phyloP scores from a whole-genome alignment of 2,797 vertebrate genomes.

The Sitta carolinensis region DNA sequence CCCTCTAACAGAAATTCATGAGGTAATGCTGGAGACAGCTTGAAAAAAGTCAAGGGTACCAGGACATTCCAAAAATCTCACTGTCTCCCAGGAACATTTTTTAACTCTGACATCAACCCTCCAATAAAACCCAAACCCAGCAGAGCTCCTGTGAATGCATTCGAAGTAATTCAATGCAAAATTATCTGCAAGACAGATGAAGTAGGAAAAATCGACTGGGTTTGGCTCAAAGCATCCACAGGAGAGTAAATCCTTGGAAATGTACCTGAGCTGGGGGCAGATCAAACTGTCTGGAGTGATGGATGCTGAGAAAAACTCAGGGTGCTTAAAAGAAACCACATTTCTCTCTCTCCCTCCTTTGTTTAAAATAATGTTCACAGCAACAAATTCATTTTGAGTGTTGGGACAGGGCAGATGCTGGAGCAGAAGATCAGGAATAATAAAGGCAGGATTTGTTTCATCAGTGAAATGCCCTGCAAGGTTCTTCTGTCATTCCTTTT shows the following conservation, averaged over 20 bases:
- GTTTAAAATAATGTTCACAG: not conserved
- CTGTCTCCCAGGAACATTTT: conserved; percentile 67
- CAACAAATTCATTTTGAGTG: not conserved
- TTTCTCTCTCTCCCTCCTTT: not conserved
- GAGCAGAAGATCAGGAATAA: conserved; percentile 21
- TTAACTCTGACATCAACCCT: conserved; percentile 66
- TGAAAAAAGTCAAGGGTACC: conserved; percentile 51
- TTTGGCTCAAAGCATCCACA: not conserved
- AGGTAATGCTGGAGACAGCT: conserved; percentile 57
- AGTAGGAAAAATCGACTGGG: conserved; percentile 31
- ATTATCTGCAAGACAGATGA: conserved; percentile 59
- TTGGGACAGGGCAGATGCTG: conserved; percentile 10
- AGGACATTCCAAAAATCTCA: conserved; percentile 56
- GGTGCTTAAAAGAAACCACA: not conserved
- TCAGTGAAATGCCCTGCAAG: not conserved
- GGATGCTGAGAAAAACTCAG: not conserved
- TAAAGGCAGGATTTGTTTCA: conserved; percentile 33
- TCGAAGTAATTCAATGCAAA: conserved; percentile 36
- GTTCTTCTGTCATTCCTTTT: not conserved
- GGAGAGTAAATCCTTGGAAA: conserved; percentile 7
- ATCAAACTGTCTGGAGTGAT: not conserved
- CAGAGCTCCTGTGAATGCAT: conserved; percentile 45
- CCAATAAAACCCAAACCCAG: conserved; percentile 47
- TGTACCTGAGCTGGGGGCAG: not conserved
- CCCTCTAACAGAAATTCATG: conserved; percentile 52